These are phyloP conservation scores for Hyphantria cunea DNA, from an alignment of 1,140 invertebrate species.

Conservation along the genomic window DNA sequence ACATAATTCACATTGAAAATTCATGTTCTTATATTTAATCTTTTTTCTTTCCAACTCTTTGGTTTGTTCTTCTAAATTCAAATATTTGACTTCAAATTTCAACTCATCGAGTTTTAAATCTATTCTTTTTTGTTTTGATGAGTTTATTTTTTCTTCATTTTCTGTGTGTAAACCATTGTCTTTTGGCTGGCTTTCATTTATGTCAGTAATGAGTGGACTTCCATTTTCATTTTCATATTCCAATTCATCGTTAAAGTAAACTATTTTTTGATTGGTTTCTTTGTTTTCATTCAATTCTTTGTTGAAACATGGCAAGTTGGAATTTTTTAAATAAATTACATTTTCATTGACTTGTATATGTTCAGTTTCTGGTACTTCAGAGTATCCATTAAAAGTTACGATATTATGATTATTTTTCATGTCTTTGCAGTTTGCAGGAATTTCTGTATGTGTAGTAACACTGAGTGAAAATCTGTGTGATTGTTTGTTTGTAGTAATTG, in stretches of 20 bases:
- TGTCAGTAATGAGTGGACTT: too few species aligned
- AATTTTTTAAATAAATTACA: slow-evolving; percentile 2
- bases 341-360: neutral
- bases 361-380: neutral
- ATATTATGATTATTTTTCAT: neutral
- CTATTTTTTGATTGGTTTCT: too few species aligned
- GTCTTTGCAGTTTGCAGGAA: neutral
- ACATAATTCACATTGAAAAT: slow-evolving; percentile 29
- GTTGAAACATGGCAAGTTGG: too few species aligned
- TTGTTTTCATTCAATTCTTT: too few species aligned
- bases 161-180: too few species aligned
- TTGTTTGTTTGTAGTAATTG: too few species aligned
- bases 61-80: slow-evolving; percentile 27
- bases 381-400: too few species aligned
- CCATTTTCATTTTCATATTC: too few species aligned
- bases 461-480: neutral
- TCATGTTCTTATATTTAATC: slow-evolving; percentile 30
- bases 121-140: slow-evolving; percentile 1
- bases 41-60: slow-evolving; percentile 24
- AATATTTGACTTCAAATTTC: slow-evolving; percentile 29
- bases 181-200: too few species aligned
- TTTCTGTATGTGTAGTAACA: neutral
- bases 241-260: too few species aligned
- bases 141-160: too few species aligned
- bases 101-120: slow-evolving; percentile 8